Base-by-base conservation (phyloP, 2,888 invertebrate species). In the Heteropelma amictum region DNA sequence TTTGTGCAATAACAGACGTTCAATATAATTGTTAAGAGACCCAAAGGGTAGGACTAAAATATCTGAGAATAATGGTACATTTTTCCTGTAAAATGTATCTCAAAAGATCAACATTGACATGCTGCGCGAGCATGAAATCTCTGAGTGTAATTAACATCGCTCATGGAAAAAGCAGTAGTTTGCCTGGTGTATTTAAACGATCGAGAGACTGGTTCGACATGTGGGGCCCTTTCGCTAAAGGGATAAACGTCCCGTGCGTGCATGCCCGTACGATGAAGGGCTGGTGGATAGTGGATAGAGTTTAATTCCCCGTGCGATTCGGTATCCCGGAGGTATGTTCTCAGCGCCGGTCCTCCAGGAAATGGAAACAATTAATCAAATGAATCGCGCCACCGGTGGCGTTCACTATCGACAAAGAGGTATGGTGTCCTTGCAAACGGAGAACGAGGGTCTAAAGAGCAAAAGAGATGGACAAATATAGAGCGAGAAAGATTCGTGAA, bases 361-460 rank as follows among this genome's bases (percentile, higher is more conserved):
- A 82, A 79, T 80, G 80, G 64, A 77, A 78, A 79, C 79, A 82
- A 83, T 83, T 83, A 82, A 83, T 83, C 80, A 80, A 81, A 82
- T 70, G 64, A 78, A 80, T 81, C 81, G 78, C 70, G 63, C 69
- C 58, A 47, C 60, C 45, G 65, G 71, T 74, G 77, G 67, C 72
- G 73, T 68, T 78, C 64, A 73, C 77, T 78, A 79, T 77, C 77
- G 68, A 63, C 58, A 49, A 45, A 65, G 61, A 69, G 79, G 61
- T 56, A 19, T 35, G 42, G 53, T 33, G 58, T 67, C 67, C 56
- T 42, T 68, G 19, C 53, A 33, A 53, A 45, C 19, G 26, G 42
- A 63, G 63, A 56, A 67, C 63, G 2, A 26, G 12, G 30, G 5
- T 5, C 1, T 1, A 49, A 10, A 23, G 49, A 49, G 14, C n/a